Percentiles rank a stretch among this genome's conserved stretches.
Conservation (phyloP, 2,797 vertebrate species). For the Acridotheres tristis region DNA sequence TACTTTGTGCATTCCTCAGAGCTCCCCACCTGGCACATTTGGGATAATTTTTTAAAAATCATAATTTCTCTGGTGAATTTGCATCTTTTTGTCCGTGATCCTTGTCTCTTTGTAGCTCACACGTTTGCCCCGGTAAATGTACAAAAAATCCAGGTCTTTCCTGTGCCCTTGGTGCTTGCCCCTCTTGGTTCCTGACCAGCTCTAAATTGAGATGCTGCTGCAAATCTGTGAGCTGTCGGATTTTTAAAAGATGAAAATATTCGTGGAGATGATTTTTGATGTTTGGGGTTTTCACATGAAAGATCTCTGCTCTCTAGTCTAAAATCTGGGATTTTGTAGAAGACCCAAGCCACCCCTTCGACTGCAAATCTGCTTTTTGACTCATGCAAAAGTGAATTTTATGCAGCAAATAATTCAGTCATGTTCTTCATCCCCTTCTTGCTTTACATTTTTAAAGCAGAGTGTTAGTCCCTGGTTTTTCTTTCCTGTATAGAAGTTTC, state of each 20-base stretch:
- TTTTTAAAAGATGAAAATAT: neutral
- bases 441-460: neutral
- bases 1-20: neutral
- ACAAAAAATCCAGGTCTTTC: neutral
- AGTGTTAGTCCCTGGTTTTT: neutral
- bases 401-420: neutral
- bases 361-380: neutral
- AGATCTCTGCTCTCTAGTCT: neutral
- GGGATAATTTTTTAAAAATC: neutral
- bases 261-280: neutral
- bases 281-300: neutral
- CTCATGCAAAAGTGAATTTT: neutral
- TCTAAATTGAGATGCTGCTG: neutral
- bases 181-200: neutral
- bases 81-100: neutral
- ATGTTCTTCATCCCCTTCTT: neutral
- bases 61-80: neutral
- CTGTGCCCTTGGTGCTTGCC: neutral
- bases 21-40: neutral
- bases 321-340: neutral
- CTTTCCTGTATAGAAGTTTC: neutral
- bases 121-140: neutral
- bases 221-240: neutral
- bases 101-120: neutral
- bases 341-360: neutral